phyloP scores from a whole-genome alignment of 1,140 invertebrate genomes.

The Papilio dardanus region DNA sequence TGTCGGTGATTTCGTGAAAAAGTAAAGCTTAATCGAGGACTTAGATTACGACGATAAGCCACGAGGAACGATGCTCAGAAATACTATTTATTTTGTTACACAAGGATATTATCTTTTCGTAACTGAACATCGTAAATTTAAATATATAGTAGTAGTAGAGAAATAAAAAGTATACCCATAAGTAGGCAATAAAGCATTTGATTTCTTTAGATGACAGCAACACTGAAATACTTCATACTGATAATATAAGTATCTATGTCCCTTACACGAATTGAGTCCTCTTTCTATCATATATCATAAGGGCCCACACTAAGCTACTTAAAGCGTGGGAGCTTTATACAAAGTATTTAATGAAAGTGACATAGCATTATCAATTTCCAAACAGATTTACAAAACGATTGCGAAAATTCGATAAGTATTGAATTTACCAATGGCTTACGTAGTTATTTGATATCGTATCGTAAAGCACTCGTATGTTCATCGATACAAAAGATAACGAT shows the following conservation, averaged over 20 bases:
- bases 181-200: too few species aligned
- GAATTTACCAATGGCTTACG: neutral
- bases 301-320: neutral
- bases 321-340: neutral
- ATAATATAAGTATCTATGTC: too few species aligned
- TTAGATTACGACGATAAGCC: conserved; percentile 12
- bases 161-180: too few species aligned
- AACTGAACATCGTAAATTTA: neutral
- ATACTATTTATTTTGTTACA: conserved; percentile 12
- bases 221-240: too few species aligned
- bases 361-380: neutral
- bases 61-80: neutral
- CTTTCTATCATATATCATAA: neutral
- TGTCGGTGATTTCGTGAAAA: conserved; percentile 14
- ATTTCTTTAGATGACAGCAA: too few species aligned
- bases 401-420: conserved; percentile 6
- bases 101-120: neutral
- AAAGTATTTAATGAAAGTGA: neutral
- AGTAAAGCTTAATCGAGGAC: conserved; percentile 8
- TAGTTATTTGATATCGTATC: conserved; percentile 19
- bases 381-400: conserved; percentile 1
- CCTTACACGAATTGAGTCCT: too few species aligned
- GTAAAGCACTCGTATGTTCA: conserved; percentile 4
- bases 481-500: conserved; percentile 15
- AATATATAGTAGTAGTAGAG: too few species aligned